A percentile compares a stretch with the other conserved stretches of the same genome.
phyloP scores from a whole-genome alignment of 2,797 vertebrate genomes.

The Pseudomugil gertrudae region DNA sequence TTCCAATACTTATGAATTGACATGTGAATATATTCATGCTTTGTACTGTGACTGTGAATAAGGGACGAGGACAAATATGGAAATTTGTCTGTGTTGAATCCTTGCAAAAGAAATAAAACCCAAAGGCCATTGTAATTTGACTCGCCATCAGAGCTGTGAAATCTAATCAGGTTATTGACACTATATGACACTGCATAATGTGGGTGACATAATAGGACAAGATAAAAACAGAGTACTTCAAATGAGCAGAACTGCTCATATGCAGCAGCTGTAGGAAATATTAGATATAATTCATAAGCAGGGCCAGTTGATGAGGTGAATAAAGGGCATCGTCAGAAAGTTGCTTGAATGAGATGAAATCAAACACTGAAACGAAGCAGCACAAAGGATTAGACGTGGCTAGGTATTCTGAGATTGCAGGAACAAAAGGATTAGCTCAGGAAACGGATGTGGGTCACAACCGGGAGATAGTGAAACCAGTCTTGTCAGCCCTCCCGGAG shows the following conservation, averaged over 20 bases:
- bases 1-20: constrained; percentile 27
- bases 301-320: constrained; percentile 40
- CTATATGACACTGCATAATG: neutral
- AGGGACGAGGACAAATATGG: constrained; percentile 35
- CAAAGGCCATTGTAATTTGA: constrained; percentile 36
- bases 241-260: constrained; percentile 15
- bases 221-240: constrained; percentile 10
- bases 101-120: constrained; percentile 52
- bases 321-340: constrained; percentile 52
- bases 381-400: constrained; percentile 73
- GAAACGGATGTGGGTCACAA: constrained; percentile 78
- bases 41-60: neutral
- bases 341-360: constrained; percentile 55
- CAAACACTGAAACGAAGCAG: constrained; percentile 67
- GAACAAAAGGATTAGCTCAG: constrained; percentile 78
- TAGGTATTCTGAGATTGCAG: constrained; percentile 69
- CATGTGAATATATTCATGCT: constrained; percentile 11
- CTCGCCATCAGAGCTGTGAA: constrained; percentile 27
- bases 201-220: constrained; percentile 4
- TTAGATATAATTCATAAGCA: constrained; percentile 28
- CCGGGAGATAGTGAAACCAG: constrained; percentile 69
- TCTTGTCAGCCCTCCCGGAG: constrained; percentile 56
- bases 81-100: constrained; percentile 42
- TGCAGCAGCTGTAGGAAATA: constrained; percentile 12
- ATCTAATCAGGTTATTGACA: constrained; percentile 15